Evolutionary conservation across 2,888 invertebrate genomes (phyloP).

Genomic region (Drosophila nigricruria): DNA sequence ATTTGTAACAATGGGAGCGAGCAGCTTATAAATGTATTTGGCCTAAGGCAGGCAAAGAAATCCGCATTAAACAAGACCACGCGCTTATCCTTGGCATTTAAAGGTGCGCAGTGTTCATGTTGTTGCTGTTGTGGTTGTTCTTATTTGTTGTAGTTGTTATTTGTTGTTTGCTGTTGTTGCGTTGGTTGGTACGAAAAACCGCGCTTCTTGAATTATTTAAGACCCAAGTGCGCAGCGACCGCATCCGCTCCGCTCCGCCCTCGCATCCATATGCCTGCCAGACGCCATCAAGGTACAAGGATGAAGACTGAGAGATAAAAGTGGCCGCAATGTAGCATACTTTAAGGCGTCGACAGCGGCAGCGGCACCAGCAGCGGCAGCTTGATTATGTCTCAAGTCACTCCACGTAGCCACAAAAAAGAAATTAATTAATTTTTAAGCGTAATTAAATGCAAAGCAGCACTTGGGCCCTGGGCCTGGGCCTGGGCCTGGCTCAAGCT

Average conservation of each 20-base stretch:
- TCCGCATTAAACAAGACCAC: slow-evolving; percentile 34
- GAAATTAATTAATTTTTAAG: slow-evolving; percentile 81
- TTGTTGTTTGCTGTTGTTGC: slow-evolving; percentile 31
- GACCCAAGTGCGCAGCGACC: slow-evolving; percentile 63
- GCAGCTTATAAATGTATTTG: slow-evolving; percentile 40
- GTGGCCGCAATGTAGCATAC: slow-evolving; percentile 70
- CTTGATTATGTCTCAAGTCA: slow-evolving; percentile 80
- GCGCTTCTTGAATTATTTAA: slow-evolving; percentile 78
- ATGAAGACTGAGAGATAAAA: slow-evolving; percentile 67
- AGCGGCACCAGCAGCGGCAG: slow-evolving; percentile 24
- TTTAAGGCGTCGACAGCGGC: slow-evolving; percentile 57
- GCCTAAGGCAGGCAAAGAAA: slow-evolving; percentile 27
- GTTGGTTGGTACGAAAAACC: slow-evolving; percentile 56
- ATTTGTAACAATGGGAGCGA: slow-evolving; percentile 33
- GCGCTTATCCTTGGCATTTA: slow-evolving; percentile 76
- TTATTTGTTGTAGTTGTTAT: slow-evolving; percentile 19
- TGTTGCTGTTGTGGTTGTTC: background rate
- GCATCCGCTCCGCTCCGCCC: background rate
- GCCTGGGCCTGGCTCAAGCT: slow-evolving; percentile 1
- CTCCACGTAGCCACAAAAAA: slow-evolving; percentile 69
- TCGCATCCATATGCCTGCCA: background rate
- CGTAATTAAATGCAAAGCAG: slow-evolving; percentile 81
- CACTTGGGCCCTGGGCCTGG: slow-evolving; percentile 49
- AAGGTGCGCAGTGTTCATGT: slow-evolving; percentile 47
- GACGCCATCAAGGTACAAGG: slow-evolving; percentile 47